Evolutionary conservation across 2,888 invertebrate species (phyloP), one percentile per base, ranked within the genome.

Genomic region (Rhopalosiphum nymphaeae): DNA sequence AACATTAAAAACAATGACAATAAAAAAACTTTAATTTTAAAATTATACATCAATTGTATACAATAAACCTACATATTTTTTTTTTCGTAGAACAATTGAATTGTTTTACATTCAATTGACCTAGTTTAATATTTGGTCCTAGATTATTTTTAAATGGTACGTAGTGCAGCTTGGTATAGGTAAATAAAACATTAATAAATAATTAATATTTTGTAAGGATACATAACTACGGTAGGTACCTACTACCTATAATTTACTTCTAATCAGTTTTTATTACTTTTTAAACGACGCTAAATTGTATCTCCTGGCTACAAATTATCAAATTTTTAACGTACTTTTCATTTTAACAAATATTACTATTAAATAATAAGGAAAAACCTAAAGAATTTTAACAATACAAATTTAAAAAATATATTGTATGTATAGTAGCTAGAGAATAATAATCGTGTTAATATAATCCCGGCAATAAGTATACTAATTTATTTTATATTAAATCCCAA

Each of bases 181-280:
- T 78, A 78, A 78, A 78, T 78, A 78, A 78, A 78, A 78, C 78
- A 78, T 78, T 78, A 36, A 36, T 67, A 36, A n/a, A 67, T 36
- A 67, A 78, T 78, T 78, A 36, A 78, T 78, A 78, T 78, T 78
- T 36, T 78, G 21, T 78, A 78, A 78, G 21, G 21, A 78, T 78
- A 78, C 67, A 67, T 67, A n/a, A 78, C 3, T 78, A 42, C 36
- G 21, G 78, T 78, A 78, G 78, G 78, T 78, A 21, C 21, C 16
- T 53, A 53, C 5, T 53, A 53, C 36, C 78, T 36, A 78, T 78
- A 78, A 78, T 78, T 78, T 78, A 78, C 36, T 78, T 78, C 78
- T 36, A 78, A 78, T 78, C 21, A 78, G 67, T 78, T 36, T 78
- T 78, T 78, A 78, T 78, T 9, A 78, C 36, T 78, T 36, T 78